Evolutionary conservation across 1,140 invertebrate genomes (phyloP).

Genomic region (Daktulosphaira vitifoliae): DNA sequence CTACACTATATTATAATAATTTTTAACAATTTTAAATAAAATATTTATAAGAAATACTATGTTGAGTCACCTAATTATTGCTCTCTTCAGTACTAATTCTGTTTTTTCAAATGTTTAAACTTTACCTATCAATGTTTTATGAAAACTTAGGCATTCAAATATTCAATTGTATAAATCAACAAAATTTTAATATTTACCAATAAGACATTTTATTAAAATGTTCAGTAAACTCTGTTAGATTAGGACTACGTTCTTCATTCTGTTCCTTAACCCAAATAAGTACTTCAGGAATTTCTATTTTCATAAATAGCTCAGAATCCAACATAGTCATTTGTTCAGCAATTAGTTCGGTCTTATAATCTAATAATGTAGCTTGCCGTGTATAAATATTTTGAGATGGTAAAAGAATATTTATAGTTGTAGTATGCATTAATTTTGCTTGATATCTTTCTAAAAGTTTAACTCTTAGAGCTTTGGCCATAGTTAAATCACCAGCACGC

Average conservation of each 20-base stretch:
- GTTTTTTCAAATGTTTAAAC: too few relatives aligned
- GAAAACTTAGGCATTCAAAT: too few relatives aligned
- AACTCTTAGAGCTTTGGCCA: conserved; percentile 78
- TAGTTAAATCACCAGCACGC: conserved; percentile 69
- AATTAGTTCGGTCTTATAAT: conserved; percentile 85
- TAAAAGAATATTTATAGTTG: conserved; percentile 36
- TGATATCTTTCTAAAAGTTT: conserved; percentile 86
- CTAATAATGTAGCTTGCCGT: conserved; percentile 63
- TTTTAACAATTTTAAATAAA: too few relatives aligned
- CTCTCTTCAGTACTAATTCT: too few relatives aligned
- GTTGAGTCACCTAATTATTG: too few relatives aligned
- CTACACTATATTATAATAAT: too few relatives aligned
- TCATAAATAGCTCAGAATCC: conserved; percentile 90
- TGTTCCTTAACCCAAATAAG: conserved; percentile 95
- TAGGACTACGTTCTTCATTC: conserved; percentile 91
- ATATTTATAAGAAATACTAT: too few relatives aligned
- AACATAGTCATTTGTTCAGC: conserved; percentile 98
- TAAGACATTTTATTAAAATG: conserved; percentile 99
- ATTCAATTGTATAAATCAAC: too few relatives aligned
- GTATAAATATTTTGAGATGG: conserved; percentile 42
- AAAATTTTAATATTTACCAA: conserved; percentile 53
- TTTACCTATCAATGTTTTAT: too few relatives aligned
- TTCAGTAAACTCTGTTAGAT: conserved; percentile 93
- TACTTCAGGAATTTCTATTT: conserved; percentile 94
- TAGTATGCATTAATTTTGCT: conserved; percentile 50